Base-by-base conservation (phyloP, 1,140 invertebrate species). In the Trachymyrmex cornetzi region DNA sequence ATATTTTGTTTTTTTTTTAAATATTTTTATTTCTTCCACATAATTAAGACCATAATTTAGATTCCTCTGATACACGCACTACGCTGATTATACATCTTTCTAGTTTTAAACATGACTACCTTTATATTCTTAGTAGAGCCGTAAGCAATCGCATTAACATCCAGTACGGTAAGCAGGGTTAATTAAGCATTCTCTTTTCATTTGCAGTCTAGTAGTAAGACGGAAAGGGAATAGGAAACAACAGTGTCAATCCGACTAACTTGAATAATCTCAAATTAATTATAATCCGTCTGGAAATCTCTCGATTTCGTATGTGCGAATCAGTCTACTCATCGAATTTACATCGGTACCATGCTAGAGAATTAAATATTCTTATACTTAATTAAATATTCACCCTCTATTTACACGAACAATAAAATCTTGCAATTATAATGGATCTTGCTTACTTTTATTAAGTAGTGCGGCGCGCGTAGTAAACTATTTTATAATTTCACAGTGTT, bases 131-230 rank as follows among this genome's bases (percentile, higher is more conserved):
- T 81, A 9, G 27, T 16, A 67, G n/a, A 38, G 66, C 27, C n/a
- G 6, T 38, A 22, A 79, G 19, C 22, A 24, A 9, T 57, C 19
- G 24, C 34, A 57, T 14, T 74, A 72, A 44, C 67, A 44, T 71
- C 22, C 9, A 38, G 44, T 38, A 48, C 19, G 4, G 14, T 48
- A 63, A 61, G 19, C 12, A 48, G 1, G 19, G 24, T 19, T 14
- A 75, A 84, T 84, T 50, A 74, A 22, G 14, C 3, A 84, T 84
- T 84, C 80, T 61, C 80, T 82, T 82, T 82, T 24, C 38, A 48
- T 48, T 2, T 61, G 38, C 9, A 48, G 3, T 14, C 12, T 59
- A 6, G 30, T 1, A 12, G 16, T 72, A 30, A 48, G 27, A 12
- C 53, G 24, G 4, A 82, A 82, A 82, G 80, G 14, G 55, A 82